phyloP scores from a whole-genome alignment of 1,140 invertebrate genomes.

The Temnothorax longispinosus region DNA sequence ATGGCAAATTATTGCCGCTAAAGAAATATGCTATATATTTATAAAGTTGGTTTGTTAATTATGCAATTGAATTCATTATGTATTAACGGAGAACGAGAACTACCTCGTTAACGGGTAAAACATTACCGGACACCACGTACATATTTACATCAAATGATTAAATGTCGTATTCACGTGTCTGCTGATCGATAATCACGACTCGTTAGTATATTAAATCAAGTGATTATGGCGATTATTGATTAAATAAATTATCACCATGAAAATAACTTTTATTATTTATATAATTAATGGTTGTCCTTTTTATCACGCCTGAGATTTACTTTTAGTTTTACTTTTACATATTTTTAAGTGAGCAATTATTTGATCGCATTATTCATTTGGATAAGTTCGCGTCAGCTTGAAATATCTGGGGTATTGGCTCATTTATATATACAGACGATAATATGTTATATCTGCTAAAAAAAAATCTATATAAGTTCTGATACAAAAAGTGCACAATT shows the following conservation, averaged over 20 bases:
- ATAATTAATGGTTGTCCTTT: background rate
- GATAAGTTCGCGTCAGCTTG: background rate
- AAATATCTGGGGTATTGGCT: constrained; percentile 4
- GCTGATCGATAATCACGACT: constrained; percentile 19
- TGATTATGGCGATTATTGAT: constrained; percentile 18
- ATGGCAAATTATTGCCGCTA: constrained; percentile 29
- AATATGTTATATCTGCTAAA: background rate
- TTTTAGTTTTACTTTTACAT: background rate
- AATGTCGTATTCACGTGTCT: constrained; percentile 40
- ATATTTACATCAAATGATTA: constrained; percentile 57
- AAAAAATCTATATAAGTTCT: background rate
- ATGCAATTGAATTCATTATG: constrained; percentile 38
- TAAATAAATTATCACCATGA: constrained; percentile 21
- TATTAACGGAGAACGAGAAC: constrained; percentile 31
- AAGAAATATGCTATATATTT: constrained; percentile 50
- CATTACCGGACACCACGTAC: background rate
- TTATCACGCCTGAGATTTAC: background rate
- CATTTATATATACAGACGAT: background rate
- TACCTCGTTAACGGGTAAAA: constrained; percentile 40
- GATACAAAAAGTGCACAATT: background rate
- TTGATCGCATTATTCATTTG: background rate
- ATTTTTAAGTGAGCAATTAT: constrained; percentile 12
- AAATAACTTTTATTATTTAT: background rate
- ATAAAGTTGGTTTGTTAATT: constrained; percentile 49
- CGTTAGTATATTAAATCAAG: constrained; percentile 28